Conservation (phyloP, 2,113 vertebrate genomes). For the Nicator chloris region DNA sequence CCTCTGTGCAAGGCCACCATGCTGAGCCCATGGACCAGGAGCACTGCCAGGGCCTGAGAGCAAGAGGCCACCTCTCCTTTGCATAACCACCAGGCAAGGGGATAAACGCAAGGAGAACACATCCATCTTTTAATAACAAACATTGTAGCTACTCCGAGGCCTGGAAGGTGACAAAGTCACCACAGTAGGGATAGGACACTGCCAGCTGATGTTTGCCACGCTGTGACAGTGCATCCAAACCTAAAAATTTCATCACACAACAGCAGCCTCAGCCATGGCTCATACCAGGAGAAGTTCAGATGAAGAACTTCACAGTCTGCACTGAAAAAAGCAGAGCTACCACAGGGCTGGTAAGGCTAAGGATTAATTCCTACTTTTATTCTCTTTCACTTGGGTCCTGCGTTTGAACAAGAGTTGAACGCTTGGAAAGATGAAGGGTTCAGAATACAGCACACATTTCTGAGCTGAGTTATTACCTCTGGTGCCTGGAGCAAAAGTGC, state of each 20-base stretch:
- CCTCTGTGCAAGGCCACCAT: rapidly evolving
- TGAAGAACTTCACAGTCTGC: neutral
- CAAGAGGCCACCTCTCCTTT: neutral
- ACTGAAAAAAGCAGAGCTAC: neutral
- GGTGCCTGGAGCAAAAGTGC: neutral
- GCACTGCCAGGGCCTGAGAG: rapidly evolving
- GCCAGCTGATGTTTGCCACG: neutral
- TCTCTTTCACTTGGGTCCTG: neutral
- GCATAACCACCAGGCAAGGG: neutral
- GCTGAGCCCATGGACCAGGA: neutral
- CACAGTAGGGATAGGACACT: rapidly evolving
- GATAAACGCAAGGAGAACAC: neutral
- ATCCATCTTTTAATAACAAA: neutral
- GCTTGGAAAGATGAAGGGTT: neutral
- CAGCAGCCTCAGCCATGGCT: neutral
- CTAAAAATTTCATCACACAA: neutral
- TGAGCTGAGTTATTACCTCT: constrained; percentile 29
- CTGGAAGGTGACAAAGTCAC: neutral
- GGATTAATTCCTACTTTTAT: neutral
- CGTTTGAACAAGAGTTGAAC: neutral
- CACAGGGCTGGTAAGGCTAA: neutral
- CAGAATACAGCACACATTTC: neutral
- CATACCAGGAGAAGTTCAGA: neutral
- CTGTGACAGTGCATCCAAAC: neutral
- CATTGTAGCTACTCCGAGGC: neutral